Evolutionary conservation across 2,113 vertebrate genomes (phyloP), one percentile per base, ranked within the genome.

Genomic region (Sebastes fasciatus): DNA sequence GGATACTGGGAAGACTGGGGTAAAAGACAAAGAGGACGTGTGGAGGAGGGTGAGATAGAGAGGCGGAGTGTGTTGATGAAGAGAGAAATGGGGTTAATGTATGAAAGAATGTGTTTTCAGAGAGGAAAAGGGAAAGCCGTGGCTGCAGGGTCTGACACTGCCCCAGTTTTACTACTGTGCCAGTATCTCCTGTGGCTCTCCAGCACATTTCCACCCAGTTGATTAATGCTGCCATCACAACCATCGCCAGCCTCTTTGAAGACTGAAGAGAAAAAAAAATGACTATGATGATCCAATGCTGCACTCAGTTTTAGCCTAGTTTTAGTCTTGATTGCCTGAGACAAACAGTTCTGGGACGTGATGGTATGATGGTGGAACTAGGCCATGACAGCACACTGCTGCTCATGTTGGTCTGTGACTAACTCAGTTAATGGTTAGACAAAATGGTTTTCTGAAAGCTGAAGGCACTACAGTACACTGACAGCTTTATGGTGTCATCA

Each of bases 101-200:
- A 86, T 88, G 82, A 92, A 90, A 85, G 84, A 89, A 89, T 74
- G 85, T 74, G 78, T 86, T 91, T 92, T 84, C 62, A 72, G 61
- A 74, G 79, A 83, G 84, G 77, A 86, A 88, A 48, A 52, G 66
- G 88, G 83, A 83, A 90, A 84, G 86, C 83, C 80, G 67, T 88
- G 92, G 91, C 92, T 92, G 82, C 83, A 69, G 91, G 92, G 88
- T 86, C 87, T 93, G 84, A 91, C 90, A 89, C 83, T 94, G 93
- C 86, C 93, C 93, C 91, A 94, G 86, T 93, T 94, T 93, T 75
- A 82, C 78, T 62, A 70, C 87, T 63, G 62, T 78, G 84, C 89
- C 85, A 84, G 86, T 79, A 90, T 93, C 93, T 93, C 92, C 92
- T 74, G 92, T 90, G 92, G 90, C 90, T 91, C 77, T 74, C 87